Conservation (phyloP, 2,888 invertebrate species). For the Timema podura region DNA sequence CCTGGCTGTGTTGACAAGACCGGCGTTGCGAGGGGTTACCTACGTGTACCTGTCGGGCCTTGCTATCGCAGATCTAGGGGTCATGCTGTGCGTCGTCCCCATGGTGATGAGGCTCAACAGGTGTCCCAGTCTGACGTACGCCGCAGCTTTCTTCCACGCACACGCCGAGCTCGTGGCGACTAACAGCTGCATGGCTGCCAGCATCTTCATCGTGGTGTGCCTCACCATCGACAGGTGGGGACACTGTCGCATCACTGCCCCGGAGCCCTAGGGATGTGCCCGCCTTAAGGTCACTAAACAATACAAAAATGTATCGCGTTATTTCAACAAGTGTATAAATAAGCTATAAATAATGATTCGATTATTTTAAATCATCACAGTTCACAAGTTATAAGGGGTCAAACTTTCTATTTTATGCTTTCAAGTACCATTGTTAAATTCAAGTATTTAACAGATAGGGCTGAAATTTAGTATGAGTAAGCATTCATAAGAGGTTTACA, state of each 20-base stretch:
- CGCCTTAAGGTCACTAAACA: no score
- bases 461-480: no score
- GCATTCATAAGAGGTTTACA: no score
- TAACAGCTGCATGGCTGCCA: slow-evolving; percentile 49
- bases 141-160: slow-evolving; percentile 43
- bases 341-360: no score
- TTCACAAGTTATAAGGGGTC: no score
- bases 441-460: no score
- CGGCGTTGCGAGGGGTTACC: slow-evolving; percentile 46
- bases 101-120: slow-evolving; percentile 36
- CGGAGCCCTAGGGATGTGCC: slow-evolving; percentile 19
- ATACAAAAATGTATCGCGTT: no score
- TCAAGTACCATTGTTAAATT: no score
- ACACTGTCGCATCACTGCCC: not conserved
- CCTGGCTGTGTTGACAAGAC: slow-evolving; percentile 47
- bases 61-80: slow-evolving; percentile 46
- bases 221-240: slow-evolving; percentile 43
- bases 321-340: no score
- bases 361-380: no score
- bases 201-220: slow-evolving; percentile 50
- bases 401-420: no score
- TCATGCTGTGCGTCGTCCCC: slow-evolving; percentile 45
- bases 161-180: slow-evolving; percentile 48
- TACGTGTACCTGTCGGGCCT: slow-evolving; percentile 47
- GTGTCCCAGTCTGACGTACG: slow-evolving; percentile 34